A percentile compares a stretch with the other conserved stretches of the same genome.
Evolutionary conservation across 1,140 invertebrate species (phyloP).

Genomic region (Drosophila subpulchrella): DNA sequence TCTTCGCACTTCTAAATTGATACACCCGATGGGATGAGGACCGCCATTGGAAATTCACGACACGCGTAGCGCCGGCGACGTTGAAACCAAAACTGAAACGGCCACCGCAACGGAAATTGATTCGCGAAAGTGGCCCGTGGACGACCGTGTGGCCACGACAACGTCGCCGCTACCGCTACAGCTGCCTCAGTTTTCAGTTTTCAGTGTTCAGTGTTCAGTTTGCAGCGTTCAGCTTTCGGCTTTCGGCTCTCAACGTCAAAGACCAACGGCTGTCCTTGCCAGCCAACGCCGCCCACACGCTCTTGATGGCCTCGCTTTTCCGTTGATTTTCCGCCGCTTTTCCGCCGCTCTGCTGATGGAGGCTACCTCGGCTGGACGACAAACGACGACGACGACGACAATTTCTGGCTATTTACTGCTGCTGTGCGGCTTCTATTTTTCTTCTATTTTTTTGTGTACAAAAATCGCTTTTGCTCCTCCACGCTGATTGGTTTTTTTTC

Average conservation of each 20-base stretch:
- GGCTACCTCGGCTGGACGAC: slow-evolving; percentile 31
- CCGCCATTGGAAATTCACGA: slow-evolving; percentile 78
- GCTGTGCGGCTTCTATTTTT: slow-evolving; percentile 73
- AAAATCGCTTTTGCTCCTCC: slow-evolving; percentile 10
- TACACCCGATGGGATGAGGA: slow-evolving; percentile 23
- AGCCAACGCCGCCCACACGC: slow-evolving; percentile 61
- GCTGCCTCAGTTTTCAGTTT: slow-evolving; percentile 1
- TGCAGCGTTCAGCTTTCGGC: not conserved
- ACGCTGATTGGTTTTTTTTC: slow-evolving; percentile 68
- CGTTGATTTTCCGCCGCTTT: slow-evolving; percentile 27
- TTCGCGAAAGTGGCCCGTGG: slow-evolving; percentile 70
- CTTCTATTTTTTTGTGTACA: slow-evolving; percentile 61
- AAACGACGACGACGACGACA: not conserved
- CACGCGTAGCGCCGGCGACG: slow-evolving; percentile 74
- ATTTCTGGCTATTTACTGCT: slow-evolving; percentile 57
- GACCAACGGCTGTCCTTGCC: slow-evolving; percentile 72
- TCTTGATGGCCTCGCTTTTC: slow-evolving; percentile 54
- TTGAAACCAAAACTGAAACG: slow-evolving; percentile 81
- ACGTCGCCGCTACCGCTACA: slow-evolving; percentile 37
- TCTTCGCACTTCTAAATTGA: slow-evolving; percentile 32
- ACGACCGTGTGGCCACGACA: slow-evolving; percentile 32
- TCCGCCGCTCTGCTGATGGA: slow-evolving; percentile 31
- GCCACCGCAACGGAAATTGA: slow-evolving; percentile 82
- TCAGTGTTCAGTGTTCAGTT: no score
- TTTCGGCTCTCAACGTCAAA: slow-evolving; percentile 37